Evolutionary conservation across 2,113 vertebrate species (phyloP).

Genomic region (Myotis davidii): DNA sequence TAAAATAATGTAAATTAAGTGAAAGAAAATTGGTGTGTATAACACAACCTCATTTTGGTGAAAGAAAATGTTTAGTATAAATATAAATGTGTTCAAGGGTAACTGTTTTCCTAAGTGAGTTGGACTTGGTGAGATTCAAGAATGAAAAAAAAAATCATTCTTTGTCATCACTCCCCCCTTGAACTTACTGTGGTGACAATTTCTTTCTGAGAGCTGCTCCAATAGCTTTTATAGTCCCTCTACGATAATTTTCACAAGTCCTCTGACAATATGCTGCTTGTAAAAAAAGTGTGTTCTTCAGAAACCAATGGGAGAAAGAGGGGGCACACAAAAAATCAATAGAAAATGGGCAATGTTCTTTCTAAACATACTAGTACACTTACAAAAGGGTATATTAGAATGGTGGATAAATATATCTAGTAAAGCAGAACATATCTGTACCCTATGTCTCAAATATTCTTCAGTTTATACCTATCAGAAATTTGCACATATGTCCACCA

Average conservation of each 20-base stretch:
- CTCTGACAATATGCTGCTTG: background rate
- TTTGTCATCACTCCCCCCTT: background rate
- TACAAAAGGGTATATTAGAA: background rate
- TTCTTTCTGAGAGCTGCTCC: background rate
- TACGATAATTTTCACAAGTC: conserved; percentile 5
- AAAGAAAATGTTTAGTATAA: conserved; percentile 3
- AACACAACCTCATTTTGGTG: background rate
- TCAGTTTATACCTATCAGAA: background rate
- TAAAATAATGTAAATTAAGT: conserved; percentile 25
- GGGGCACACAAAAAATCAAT: background rate
- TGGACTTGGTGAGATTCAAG: background rate
- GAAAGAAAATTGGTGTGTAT: background rate
- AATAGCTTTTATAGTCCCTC: background rate
- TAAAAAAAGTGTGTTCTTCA: too few relatives aligned
- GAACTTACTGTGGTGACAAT: background rate
- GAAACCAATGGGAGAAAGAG: background rate
- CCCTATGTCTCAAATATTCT: background rate
- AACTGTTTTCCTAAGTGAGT: background rate
- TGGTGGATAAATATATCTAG: background rate
- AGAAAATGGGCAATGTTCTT: background rate
- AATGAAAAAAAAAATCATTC: background rate
- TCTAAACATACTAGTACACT: background rate
- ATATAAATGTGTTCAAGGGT: background rate
- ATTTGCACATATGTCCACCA: background rate
- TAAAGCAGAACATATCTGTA: background rate